Evolutionary conservation across 2,797 vertebrate species (phyloP).

Genomic region (Urophycis tenuis): DNA sequence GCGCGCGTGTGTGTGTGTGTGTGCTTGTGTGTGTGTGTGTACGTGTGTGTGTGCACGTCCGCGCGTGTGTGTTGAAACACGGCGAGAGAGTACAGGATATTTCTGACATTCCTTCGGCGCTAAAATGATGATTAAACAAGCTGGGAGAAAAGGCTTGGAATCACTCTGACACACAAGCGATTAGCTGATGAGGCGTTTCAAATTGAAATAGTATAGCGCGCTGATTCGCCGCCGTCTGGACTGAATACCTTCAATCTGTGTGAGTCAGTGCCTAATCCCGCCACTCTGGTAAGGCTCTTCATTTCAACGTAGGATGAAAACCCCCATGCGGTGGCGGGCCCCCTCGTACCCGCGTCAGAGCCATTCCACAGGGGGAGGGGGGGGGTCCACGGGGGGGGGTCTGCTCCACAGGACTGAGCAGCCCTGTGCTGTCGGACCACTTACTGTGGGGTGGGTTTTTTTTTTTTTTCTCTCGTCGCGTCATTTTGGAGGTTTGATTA

Average conservation of each 20-base stretch:
- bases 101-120: conserved; percentile 20
- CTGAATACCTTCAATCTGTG: conserved; percentile 31
- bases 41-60: conserved; percentile 1
- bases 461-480: too few species aligned
- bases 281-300: conserved; percentile 35
- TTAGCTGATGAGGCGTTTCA: conserved; percentile 31
- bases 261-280: conserved; percentile 52
- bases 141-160: conserved; percentile 27
- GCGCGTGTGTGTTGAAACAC: conserved; percentile 32
- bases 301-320: conserved; percentile 29
- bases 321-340: background rate
- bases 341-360: background rate
- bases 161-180: conserved; percentile 42
- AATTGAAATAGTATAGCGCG: conserved; percentile 39
- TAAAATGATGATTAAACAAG: conserved; percentile 36
- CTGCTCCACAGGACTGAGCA: background rate
- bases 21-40: background rate
- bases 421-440: background rate
- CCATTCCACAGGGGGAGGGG: background rate
- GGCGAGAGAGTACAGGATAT: conserved; percentile 1
- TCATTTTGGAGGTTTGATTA: too few species aligned
- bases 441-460: background rate
- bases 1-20: background rate
- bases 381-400: too few species aligned
- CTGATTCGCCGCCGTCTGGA: conserved; percentile 28